Conservation (phyloP, 1,140 invertebrate genomes). For the Oedothorax gibbosus region DNA sequence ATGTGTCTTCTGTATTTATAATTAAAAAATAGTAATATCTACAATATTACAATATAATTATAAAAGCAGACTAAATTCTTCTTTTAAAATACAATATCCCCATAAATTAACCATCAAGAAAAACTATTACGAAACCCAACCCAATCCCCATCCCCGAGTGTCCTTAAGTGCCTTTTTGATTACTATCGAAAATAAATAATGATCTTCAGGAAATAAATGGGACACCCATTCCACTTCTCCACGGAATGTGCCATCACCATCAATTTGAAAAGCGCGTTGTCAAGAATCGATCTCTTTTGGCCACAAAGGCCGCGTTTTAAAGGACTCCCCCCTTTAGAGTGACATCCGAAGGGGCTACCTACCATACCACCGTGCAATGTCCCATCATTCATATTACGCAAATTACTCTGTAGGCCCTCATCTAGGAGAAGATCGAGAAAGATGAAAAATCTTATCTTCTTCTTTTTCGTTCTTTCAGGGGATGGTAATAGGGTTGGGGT, state of each 20-base stretch:
- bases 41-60: too few relatives aligned
- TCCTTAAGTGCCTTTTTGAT: too few relatives aligned
- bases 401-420: slow-evolving; percentile 12
- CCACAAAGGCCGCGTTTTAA: slow-evolving; percentile 16
- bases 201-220: background rate
- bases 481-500: too few relatives aligned
- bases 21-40: too few relatives aligned
- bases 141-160: too few relatives aligned
- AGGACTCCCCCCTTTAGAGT: slow-evolving; percentile 13
- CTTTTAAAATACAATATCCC: too few relatives aligned
- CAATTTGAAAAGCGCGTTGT: slow-evolving; percentile 15
- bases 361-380: background rate
- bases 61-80: too few relatives aligned
- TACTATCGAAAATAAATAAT: too few relatives aligned
- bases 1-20: too few relatives aligned
- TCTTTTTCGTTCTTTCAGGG: background rate
- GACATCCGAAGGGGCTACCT: slow-evolving; percentile 16
- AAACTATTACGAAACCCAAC: too few relatives aligned
- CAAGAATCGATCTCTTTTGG: slow-evolving; percentile 12
- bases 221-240: background rate
- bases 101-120: too few relatives aligned
- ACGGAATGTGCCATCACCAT: slow-evolving; percentile 25
- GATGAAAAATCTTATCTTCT: background rate
- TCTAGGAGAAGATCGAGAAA: background rate
- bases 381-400: slow-evolving; percentile 3